phyloP scores from a whole-genome alignment of 2,113 vertebrate genomes.

The Nansenia antarctica region DNA sequence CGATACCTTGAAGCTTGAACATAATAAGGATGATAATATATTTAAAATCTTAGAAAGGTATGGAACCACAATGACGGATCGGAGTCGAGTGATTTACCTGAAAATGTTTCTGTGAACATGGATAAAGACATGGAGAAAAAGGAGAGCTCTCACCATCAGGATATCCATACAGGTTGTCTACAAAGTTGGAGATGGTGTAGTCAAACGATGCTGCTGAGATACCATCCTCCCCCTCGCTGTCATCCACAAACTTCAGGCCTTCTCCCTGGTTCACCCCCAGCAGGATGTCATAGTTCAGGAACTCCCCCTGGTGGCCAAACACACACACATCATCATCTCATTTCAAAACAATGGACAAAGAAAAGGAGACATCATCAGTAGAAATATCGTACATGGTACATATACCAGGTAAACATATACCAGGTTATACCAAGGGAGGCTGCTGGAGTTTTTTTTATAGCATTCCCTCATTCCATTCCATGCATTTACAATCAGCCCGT shows the following conservation, averaged over 20 bases:
- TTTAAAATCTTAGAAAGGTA: not conserved
- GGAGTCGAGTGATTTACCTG: too few relatives aligned
- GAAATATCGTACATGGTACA: not conserved
- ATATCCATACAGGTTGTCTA: constrained; percentile 94
- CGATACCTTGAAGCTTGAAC: not conserved
- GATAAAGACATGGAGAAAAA: not conserved
- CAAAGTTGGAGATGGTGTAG: constrained; percentile 96
- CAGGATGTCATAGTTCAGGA: constrained; percentile 96
- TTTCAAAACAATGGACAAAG: not conserved
- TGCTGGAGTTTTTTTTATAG: too few relatives aligned
- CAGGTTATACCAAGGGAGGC: too few relatives aligned
- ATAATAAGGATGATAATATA: not conserved
- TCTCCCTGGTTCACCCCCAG: constrained; percentile 96
- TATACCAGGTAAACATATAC: not conserved
- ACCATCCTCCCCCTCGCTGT: constrained; percentile 92
- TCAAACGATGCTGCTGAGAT: constrained; percentile 93
- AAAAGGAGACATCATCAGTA: not conserved
- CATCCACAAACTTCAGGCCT: constrained; percentile 93
- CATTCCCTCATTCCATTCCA: too few relatives aligned
- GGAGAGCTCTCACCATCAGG: constrained; percentile 79
- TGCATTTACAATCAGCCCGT: too few relatives aligned
- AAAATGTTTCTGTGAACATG: constrained; percentile 19
- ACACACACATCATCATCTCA: constrained; percentile 22
- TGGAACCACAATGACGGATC: too few relatives aligned
- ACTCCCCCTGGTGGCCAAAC: constrained; percentile 80